Evolutionary conservation across 2,113 vertebrate genomes (phyloP), one percentile per base, ranked within the genome.

Genomic region (Scolopax mira): DNA sequence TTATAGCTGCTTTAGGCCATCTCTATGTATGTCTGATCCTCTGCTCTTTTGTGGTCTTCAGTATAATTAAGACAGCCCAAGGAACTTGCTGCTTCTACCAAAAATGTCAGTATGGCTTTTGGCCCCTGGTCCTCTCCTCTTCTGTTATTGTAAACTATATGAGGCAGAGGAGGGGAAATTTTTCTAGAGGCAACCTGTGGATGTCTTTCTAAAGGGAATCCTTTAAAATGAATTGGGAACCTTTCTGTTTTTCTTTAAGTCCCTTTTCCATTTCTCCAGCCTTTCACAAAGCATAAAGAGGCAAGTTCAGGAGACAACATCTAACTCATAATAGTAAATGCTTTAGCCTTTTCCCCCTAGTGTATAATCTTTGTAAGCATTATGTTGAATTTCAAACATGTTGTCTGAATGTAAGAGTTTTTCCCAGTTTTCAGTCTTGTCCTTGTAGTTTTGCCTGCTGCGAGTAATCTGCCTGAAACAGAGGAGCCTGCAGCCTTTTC

Each of bases 1-100:
- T 79, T 85, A 13, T 37, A 49, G 67, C 55, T 85, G 79, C 90
- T 90, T 57, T 60, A 84, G 90, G 95, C 51, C 2, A 18, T 69
- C 31, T 51, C 60, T 85, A 18, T 82, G 15, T 51, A 28, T 33
- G 60, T 94, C 89, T 78, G 66, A 77, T 79, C 74, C 42, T 89
- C 62, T 72, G 57, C 72, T 91, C 70, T 71, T 85, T 85, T 91
- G 39, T 83, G 72, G 46, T 90, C 42, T 92, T 33, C 31, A 44
- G 33, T 70, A 77, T 77, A 96, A 88, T 78, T 91, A 88, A 79
- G 52, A 80, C 52, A 80, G 46, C 64, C 71, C 27, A 77, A 93
- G 81, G 77, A 93, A 84, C 58, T 92, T 75, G 31, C 57, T 90
- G 85, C 65, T 96, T 79, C 51, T 94, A 18, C 85, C 72, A 60